Percentiles rank a stretch among this genome's conserved stretches.
Conservation (phyloP, 2,888 invertebrate species). For the Pseudanteris insignis region DNA sequence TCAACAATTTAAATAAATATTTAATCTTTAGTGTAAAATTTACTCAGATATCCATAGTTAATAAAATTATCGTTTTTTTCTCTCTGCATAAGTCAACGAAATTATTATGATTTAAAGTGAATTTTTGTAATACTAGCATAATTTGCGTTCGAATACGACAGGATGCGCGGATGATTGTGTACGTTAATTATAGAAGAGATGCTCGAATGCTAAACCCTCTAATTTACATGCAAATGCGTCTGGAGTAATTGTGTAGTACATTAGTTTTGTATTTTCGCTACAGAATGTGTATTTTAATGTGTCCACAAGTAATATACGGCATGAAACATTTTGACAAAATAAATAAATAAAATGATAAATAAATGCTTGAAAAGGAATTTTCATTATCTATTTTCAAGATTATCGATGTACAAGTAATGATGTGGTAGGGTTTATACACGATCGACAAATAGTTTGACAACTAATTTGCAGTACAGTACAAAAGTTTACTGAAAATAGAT, state of each 20-base stretch:
- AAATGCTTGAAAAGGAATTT: too few relatives aligned
- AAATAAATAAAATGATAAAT: too few relatives aligned
- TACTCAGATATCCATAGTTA: not conserved
- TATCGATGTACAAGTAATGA: too few relatives aligned
- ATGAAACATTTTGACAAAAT: too few relatives aligned
- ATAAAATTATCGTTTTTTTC: not conserved
- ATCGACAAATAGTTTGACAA: too few relatives aligned
- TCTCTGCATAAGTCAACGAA: not conserved
- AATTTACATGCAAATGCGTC: conserved; percentile 36
- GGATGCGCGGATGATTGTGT: conserved; percentile 36
- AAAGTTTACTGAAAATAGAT: too few relatives aligned
- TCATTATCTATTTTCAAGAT: too few relatives aligned
- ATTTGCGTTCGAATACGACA: conserved; percentile 28
- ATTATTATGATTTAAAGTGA: conserved; percentile 1
- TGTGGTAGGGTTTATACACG: too few relatives aligned
- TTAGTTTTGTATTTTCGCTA: conserved; percentile 23
- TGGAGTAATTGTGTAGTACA: conserved; percentile 24
- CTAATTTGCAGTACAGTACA: too few relatives aligned
- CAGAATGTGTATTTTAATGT: conserved; percentile 1
- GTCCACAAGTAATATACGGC: too few relatives aligned
- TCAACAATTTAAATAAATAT: not conserved
- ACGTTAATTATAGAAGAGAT: conserved; percentile 39
- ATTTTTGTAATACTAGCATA: conserved; percentile 12
- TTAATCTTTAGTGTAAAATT: not conserved
- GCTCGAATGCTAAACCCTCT: conserved; percentile 33